These are phyloP conservation scores for Oncorhynchus keta DNA, from an alignment of 2,113 vertebrate species.

Conservation along the genomic window DNA sequence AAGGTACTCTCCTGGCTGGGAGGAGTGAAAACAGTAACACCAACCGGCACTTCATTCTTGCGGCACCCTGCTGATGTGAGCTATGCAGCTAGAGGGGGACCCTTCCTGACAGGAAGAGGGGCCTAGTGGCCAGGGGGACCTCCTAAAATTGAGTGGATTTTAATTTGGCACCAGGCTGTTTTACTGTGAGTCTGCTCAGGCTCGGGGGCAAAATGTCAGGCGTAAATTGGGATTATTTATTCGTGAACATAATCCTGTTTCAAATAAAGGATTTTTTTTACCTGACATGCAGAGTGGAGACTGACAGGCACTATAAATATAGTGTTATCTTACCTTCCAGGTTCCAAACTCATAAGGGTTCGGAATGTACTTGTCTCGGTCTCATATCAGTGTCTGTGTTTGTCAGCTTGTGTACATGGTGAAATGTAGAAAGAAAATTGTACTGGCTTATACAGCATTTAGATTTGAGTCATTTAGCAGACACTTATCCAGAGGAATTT, in stretches of 20 bases:
- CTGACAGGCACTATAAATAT: constrained; percentile 1
- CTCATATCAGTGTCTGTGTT: constrained; percentile 13
- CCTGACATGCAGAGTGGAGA: neutral
- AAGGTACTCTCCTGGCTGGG: constrained; percentile 80
- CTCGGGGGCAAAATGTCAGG: neutral
- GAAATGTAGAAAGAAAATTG: too few species aligned
- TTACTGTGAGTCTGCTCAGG: constrained; percentile 56
- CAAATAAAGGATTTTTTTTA: constrained; percentile 22
- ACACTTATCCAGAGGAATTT: too few species aligned
- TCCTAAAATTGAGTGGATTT: constrained; percentile 81
- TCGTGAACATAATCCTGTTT: constrained; percentile 29
- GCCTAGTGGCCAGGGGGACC: constrained; percentile 49
- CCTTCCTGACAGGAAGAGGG: constrained; percentile 82
- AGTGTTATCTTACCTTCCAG: neutral
- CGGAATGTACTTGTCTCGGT: neutral
- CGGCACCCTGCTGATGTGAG: constrained; percentile 78
- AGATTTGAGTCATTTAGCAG: too few species aligned
- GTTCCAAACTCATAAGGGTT: neutral
- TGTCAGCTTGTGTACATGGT: neutral
- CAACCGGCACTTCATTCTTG: constrained; percentile 86
- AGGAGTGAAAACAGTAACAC: constrained; percentile 85
- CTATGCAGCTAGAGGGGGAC: constrained; percentile 76
- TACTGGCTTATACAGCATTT: too few species aligned
- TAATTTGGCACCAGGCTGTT: constrained; percentile 77
- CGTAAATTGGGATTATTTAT: constrained; percentile 3